phyloP scores from a whole-genome alignment of 2,888 invertebrate genomes.

The Arge pagana region DNA sequence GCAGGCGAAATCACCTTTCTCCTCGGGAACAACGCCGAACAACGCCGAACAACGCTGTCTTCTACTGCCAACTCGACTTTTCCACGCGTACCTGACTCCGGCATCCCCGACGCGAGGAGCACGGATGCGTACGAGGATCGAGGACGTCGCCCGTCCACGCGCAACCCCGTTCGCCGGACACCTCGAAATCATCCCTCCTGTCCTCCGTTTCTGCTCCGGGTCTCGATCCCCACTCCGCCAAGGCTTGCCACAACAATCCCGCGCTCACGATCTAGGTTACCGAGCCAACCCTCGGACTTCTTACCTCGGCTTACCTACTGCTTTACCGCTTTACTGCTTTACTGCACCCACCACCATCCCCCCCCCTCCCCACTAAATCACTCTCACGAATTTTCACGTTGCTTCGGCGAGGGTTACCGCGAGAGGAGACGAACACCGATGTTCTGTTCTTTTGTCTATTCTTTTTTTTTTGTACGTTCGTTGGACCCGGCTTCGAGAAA shows the following conservation, averaged over 20 bases:
- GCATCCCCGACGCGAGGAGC: too few relatives aligned
- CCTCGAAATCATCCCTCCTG: too few relatives aligned
- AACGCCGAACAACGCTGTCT: too few relatives aligned
- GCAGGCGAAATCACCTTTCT: too few relatives aligned
- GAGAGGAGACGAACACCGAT: background rate
- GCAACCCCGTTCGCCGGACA: too few relatives aligned
- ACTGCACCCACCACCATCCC: conserved; percentile 3
- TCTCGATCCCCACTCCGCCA: too few relatives aligned
- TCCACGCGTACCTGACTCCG: too few relatives aligned
- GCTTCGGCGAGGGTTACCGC: conserved; percentile 22
- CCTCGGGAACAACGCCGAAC: too few relatives aligned
- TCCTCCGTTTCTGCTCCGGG: too few relatives aligned
- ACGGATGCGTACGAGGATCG: too few relatives aligned
- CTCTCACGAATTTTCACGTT: conserved; percentile 15
- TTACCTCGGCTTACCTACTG: conserved; percentile 45
- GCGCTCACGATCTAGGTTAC: conserved; percentile 57
- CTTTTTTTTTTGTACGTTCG: background rate
- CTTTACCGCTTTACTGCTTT: conserved; percentile 50
- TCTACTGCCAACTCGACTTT: too few relatives aligned
- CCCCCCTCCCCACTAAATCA: background rate
- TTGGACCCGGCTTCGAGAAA: background rate
- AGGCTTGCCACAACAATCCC: conserved; percentile 57
- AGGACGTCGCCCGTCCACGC: too few relatives aligned
- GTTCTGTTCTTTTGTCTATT: conserved; percentile 7
- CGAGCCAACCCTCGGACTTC: conserved; percentile 37